Conservation (phyloP, 2,113 vertebrate species). For the Pionites leucogaster region DNA sequence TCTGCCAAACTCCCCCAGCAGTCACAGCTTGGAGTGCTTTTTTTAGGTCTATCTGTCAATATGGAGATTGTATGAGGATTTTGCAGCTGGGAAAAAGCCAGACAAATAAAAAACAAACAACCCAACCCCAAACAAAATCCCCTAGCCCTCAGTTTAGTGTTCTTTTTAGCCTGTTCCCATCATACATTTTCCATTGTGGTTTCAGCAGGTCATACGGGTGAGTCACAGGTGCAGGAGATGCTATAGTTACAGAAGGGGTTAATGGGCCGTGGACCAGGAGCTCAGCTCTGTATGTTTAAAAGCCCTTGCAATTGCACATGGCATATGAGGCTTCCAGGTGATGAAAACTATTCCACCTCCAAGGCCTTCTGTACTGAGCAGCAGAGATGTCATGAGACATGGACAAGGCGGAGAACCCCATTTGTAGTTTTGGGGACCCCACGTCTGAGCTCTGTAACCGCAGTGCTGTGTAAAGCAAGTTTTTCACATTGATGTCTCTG, state of each 20-base stretch:
- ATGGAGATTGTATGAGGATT: neutral
- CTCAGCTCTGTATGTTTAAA: neutral
- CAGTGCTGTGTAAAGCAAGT: neutral
- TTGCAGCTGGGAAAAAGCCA: neutral
- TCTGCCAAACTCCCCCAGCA: neutral
- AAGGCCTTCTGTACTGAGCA: neutral
- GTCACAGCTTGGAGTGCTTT: neutral
- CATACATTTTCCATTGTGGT: rapidly evolving
- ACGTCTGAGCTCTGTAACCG: neutral
- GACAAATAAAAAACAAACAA: neutral
- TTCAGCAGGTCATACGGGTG: neutral
- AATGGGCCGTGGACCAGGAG: neutral
- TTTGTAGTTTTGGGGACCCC: rapidly evolving
- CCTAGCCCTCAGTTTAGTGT: neutral
- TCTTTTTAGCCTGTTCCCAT: neutral
- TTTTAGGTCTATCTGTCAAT: neutral
- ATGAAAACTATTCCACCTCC: neutral
- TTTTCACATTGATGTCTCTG: neutral
- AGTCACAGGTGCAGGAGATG: neutral
- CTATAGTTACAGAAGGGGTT: neutral
- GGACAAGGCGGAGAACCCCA: neutral
- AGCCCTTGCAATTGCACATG: neutral
- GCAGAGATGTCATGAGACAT: neutral
- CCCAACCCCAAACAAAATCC: neutral
- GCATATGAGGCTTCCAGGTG: neutral